Base-by-base conservation (phyloP, 2,113 vertebrate species). In the Syngnathus scovelli region DNA sequence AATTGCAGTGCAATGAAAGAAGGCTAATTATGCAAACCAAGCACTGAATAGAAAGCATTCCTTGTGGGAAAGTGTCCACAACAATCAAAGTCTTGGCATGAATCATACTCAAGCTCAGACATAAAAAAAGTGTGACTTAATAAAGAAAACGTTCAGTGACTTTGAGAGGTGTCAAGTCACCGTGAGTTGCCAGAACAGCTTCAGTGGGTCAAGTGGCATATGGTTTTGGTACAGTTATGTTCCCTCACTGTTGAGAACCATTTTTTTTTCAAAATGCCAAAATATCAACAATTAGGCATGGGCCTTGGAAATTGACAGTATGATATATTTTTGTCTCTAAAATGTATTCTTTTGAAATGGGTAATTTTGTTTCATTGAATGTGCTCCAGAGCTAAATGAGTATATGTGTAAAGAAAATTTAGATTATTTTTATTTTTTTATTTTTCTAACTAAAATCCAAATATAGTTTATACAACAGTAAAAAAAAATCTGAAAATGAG, bases 21-120 rank as follows among this genome's bases (percentile, higher is more conserved):
- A 61, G 64, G 75, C 68, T 70, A 71, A 83, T 83, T 70, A 78
- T 51, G 59, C 61, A 51, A 60, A 69, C 68, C 64, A 58, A 69
- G 48, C 48, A 48, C 49, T 65, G 37, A 70, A 69, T 60, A 27
- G 61, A 73, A 77, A 72, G 66, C 11, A 55, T 51, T 36, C n/a
- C 58, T 75, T 41, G 56, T 23, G 55, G 61, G 48, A 76, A 73
- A 70, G 65, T 43, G 41, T 72, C 67, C 46, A 65, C 67, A 56
- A 73, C 68, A 49, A 55, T 59, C 21, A 66, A 69, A 52, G 55
- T 33, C n/a, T 60, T 66, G 44, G 78, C 36, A 49, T 16, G 36
- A 37, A 54, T 58, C 62, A 66, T 67, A 78, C 61, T 71, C 56
- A 43, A 60, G 21, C 59, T 66, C 58, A 67, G 44, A 80, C 58